Evolutionary conservation across 2,797 vertebrate species (phyloP), one percentile per base, ranked within the genome.

Genomic region (Clarias platycephalus): DNA sequence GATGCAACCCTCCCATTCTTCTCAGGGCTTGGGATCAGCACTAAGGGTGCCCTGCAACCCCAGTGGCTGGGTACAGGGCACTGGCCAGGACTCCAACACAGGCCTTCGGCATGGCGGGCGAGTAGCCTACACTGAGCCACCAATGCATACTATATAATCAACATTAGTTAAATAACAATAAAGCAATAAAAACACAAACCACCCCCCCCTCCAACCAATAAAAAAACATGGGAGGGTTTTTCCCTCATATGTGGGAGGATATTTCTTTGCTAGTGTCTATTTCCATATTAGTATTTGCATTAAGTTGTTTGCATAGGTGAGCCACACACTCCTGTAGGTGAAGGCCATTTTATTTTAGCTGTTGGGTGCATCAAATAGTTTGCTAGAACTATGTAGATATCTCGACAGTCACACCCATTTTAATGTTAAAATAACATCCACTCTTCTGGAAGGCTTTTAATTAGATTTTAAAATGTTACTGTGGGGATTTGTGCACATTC

Each of bases 201-300:
- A 44, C 40, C 40, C 40, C 34, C 40, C 40, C n/a, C n/a, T n/a
- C 40, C 40, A 44, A 44, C 8, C 40, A 44, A 37, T 3, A 37
- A 37, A 37, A 37, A 37, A 37, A 37, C 37, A 37, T 44, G 44
- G 44, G 44, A 44, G 44, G 9, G 9, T 44, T 44, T 44, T 44
- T 44, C 44, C 44, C 44, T 44, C 44, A 40, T 10, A 6, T 16
- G 37, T 31, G 3, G 24, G 49, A 40, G 64, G 31, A 3, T 44
- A 5, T 8, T 20, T 64, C 37, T 31, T 28, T 26, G n/a, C 4
- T 28, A 31, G 40, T 20, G 9, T 49, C 40, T 67, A 49, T 53
- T 80, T 80, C n/a, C 37, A 80, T 80, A 28, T 44, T 20, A 49
- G 8, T 2, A 80, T 80, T 66, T 66, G 37, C 62, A 66, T 64